Evolutionary conservation across 2,797 vertebrate species (phyloP), one percentile per base, ranked within the genome.

Genomic region (Petrocephalus sullivani): DNA sequence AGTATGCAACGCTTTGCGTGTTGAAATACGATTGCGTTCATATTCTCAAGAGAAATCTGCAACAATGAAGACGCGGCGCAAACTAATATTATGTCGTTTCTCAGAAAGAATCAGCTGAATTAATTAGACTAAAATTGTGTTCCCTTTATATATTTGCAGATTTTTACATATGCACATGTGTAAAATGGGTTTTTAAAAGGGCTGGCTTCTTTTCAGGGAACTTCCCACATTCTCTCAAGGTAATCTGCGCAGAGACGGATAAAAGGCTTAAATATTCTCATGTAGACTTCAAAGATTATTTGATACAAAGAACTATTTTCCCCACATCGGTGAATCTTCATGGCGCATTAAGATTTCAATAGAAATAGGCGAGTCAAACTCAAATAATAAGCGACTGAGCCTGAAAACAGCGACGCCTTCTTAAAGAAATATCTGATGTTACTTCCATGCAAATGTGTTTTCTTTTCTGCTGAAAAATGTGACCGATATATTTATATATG

Each of bases 331-430:
- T 97, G 97, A 97, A 99, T 99, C 98, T 98, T 99, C 98, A 99
- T 96, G 98, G 97, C 98, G 97, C 98, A 97, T 99, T 99, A 99
- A 97, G 96, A 97, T 97, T 98, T 99, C 97, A 98, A 98, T 97
- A 96, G 98, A 97, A 97, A 98, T 97, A 95, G 97, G 96, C 96
- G 96, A 98, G 97, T 98, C 97, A 97, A 97, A 98, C 96, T 98
- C 96, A 97, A 97, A 98, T 97, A 96, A 96, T 98, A 97, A 97
- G 97, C 97, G 96, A 95, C 96, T 93, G 95, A 96, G 96, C 96
- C 96, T 96, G 96, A 94, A 97, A 95, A 95, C 95, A 94, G 92
- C 96, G 96, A 96, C 96, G 96, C 94, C 94, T 95, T 96, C 96
- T 97, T 92, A 97, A 96, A 96, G 96, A 96, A 97, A 97, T 97